Percentiles rank a stretch among this genome's conserved stretches.
Evolutionary conservation across 2,113 vertebrate species (phyloP).

Genomic region (Marcusenius ussheri): DNA sequence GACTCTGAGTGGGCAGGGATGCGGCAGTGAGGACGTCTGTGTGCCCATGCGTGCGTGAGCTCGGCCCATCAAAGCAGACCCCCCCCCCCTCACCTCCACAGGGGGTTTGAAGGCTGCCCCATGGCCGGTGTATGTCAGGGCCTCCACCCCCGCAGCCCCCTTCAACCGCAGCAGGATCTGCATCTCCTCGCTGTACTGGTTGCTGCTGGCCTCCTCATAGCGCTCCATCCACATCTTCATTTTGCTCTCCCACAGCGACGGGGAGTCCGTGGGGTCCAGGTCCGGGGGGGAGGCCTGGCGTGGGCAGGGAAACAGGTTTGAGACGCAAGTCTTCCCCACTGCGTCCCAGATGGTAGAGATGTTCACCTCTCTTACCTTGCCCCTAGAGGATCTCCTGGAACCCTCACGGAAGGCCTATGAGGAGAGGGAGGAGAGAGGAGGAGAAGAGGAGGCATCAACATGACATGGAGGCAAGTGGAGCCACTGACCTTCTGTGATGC

Average conservation of each 20-base stretch:
- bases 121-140: conserved; percentile 74
- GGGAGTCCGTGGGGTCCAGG: conserved; percentile 80
- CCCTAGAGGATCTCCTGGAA: conserved; percentile 94
- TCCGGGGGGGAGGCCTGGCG: conserved; percentile 85
- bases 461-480: background rate
- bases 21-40: conserved; percentile 13
- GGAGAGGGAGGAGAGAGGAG: conserved; percentile 18
- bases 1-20: conserved; percentile 67
- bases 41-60: conserved; percentile 39
- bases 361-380: conserved; percentile 69
- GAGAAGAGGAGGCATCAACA: no score
- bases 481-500: background rate
- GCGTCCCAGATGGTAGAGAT: no score
- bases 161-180: conserved; percentile 85
- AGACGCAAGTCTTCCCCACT: no score
- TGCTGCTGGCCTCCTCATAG: conserved; percentile 93
- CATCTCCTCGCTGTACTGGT: conserved; percentile 95
- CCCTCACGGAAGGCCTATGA: conserved; percentile 91
- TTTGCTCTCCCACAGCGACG: conserved; percentile 94
- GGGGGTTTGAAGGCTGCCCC: conserved; percentile 84
- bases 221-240: conserved; percentile 98
- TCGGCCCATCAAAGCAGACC: conserved; percentile 57
- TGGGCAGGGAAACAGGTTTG: background rate
- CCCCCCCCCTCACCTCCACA: conserved; percentile 73
- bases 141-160: conserved; percentile 76